Percentiles rank a stretch among this genome's conserved stretches.
Conservation (phyloP, 1,140 invertebrate species). For the Drosophila aff. region DNA sequence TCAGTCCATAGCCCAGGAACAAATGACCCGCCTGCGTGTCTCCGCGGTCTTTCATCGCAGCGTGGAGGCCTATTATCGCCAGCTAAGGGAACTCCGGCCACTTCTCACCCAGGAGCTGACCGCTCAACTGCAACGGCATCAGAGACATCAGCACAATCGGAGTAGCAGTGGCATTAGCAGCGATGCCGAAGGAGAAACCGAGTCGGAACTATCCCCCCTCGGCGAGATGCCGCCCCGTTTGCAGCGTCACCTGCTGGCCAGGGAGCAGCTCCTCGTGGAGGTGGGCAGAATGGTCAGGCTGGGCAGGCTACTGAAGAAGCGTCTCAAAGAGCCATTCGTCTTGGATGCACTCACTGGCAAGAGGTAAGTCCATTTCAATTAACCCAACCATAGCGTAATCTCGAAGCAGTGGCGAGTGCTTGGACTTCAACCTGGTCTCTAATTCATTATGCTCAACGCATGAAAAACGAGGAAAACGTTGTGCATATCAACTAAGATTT, state of each 20-base stretch:
- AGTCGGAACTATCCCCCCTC: slow-evolving; percentile 52
- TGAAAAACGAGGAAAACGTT: slow-evolving; percentile 21
- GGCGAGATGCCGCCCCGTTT: slow-evolving; percentile 64
- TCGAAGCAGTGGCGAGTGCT: slow-evolving; percentile 35
- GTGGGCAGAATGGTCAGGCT: slow-evolving; percentile 91
- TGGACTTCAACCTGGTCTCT: slow-evolving; percentile 23
- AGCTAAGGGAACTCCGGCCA: slow-evolving; percentile 87
- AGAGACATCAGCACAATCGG: slow-evolving; percentile 68
- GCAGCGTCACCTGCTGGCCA: slow-evolving; percentile 87
- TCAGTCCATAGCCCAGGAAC: slow-evolving; percentile 90
- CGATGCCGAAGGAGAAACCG: slow-evolving; percentile 64
- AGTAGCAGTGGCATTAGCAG: slow-evolving; percentile 82
- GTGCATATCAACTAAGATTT: slow-evolving; percentile 43
- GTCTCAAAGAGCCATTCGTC: slow-evolving; percentile 88
- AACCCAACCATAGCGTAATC: neutral
- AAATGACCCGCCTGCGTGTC: slow-evolving; percentile 91
- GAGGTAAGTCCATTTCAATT: slow-evolving; percentile 62
- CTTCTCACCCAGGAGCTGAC: slow-evolving; percentile 85
- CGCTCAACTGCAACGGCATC: slow-evolving; percentile 59
- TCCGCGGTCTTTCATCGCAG: slow-evolving; percentile 91
- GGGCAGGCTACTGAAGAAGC: slow-evolving; percentile 89
- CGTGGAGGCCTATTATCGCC: slow-evolving; percentile 89
- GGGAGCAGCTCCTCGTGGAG: slow-evolving; percentile 90
- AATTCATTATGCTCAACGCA: slow-evolving; percentile 40
- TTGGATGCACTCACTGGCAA: slow-evolving; percentile 78